phyloP scores from a whole-genome alignment of 2,797 vertebrate genomes.

The Tangara arthus region DNA sequence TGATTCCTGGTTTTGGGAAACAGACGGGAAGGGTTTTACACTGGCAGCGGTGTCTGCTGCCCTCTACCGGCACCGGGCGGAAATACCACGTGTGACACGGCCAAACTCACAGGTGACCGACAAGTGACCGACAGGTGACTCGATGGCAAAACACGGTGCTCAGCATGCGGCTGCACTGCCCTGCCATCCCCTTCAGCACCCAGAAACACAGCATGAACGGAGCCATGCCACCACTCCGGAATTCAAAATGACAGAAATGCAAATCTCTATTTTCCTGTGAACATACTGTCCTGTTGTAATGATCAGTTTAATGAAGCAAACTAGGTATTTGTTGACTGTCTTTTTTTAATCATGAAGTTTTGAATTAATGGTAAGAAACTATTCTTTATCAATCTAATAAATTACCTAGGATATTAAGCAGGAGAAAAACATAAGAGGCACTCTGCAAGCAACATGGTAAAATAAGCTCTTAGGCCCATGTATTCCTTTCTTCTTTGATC shows the following conservation, averaged over 20 bases:
- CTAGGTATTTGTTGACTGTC: not conserved
- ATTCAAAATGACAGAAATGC: not conserved
- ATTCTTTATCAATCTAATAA: not conserved
- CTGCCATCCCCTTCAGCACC: not conserved
- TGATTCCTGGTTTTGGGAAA: not conserved
- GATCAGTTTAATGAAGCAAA: not conserved
- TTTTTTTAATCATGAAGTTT: not conserved
- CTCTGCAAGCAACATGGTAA: not conserved
- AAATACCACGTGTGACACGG: not conserved
- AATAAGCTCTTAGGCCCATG: not conserved
- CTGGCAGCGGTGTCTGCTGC: not conserved
- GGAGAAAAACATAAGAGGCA: not conserved
- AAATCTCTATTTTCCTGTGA: not conserved
- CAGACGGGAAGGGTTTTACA: not conserved
- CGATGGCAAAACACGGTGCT: not conserved
- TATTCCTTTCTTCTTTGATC: not conserved
- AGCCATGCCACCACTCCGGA: fast-evolving
- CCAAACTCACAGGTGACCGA: not conserved
- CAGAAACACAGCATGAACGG: not conserved
- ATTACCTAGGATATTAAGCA: not conserved
- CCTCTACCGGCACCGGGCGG: not conserved
- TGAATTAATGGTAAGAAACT: not conserved
- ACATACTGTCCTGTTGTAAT: not conserved
- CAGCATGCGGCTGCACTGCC: not conserved
- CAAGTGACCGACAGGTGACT: not conserved